Base-by-base conservation (phyloP, 2,797 vertebrate genomes). In the Eleutherodactylus coqui region DNA sequence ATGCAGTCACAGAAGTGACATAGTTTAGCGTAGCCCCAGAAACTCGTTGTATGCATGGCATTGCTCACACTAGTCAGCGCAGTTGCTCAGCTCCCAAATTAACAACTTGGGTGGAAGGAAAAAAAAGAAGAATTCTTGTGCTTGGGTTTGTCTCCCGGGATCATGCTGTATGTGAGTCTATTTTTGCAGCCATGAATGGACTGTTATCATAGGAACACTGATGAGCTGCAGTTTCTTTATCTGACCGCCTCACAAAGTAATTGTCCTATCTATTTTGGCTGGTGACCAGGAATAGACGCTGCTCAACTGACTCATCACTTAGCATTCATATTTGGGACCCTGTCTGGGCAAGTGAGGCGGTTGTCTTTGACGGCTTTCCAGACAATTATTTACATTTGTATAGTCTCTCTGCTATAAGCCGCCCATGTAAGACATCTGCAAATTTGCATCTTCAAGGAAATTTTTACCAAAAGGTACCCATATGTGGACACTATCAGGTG, bases 211-310 rank as follows among this genome's bases (percentile, higher is more conserved):
- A 43, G 77, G 10, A 21, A 38, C 62, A 41, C 51, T 36, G 45
- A 58, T 73, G 67, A 60, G 67, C 51, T 58, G 34, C 75, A 34
- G 38, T 67, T 51, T 29, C 83, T 55, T 79, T 85, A 79, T 73
- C 84, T 45, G 76, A 17, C 41, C 3, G 29, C 45, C 75, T 78
- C 47, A 41, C 82, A 79, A 79, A 85, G 36, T 76, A 79, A 73
- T 85, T 67, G 77, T 60, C 17, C 67, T 80, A 62, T 85, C 77
- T 85, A 21, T 80, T 67, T 58, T 72, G 75, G 76, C 77, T 19
- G n/a, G n/a, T 62, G 38, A 43, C 51, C 84, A 85, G 47, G 64
- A 64, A 49, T 49, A 76, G 49, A 79, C 58, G 27, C 47, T 73
- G 36, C 55, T 58, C 19, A 36, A 79, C 49, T 85, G 76, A 79